A percentile compares a stretch with the other conserved stretches of the same genome.
These are phyloP conservation scores for Hemibagrus guttatus DNA, from an alignment of 2,797 vertebrate species.

Conservation along the genomic window DNA sequence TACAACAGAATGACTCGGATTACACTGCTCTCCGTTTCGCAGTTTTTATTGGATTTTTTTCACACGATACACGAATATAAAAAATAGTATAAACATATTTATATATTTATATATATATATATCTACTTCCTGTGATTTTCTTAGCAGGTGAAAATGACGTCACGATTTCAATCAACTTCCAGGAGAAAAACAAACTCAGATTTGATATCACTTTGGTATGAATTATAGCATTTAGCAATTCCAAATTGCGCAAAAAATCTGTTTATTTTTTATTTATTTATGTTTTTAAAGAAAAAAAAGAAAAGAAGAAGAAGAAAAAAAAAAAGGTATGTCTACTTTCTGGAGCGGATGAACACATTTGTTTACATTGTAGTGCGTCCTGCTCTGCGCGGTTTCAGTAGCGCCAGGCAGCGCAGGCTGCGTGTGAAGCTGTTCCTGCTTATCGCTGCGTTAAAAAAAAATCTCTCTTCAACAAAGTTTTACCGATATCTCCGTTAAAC, in stretches of 20 bases:
- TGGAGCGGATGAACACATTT: slow-evolving; percentile 55
- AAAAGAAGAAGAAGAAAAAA: too few species aligned
- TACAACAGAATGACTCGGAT: background rate
- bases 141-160: slow-evolving; percentile 86
- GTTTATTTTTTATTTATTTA: too few species aligned
- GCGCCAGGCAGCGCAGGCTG: slow-evolving; percentile 48
- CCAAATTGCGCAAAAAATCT: too few species aligned
- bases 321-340: background rate
- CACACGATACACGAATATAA: background rate
- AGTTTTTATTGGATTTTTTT: background rate
- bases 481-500: background rate
- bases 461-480: slow-evolving; percentile 28
- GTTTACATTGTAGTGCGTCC: slow-evolving; percentile 55
- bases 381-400: slow-evolving; percentile 25
- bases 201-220: too few species aligned
- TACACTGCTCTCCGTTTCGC: background rate
- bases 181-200: background rate
- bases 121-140: slow-evolving; percentile 22
- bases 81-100: too few species aligned
- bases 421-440: slow-evolving; percentile 37
- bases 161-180: slow-evolving; percentile 68
- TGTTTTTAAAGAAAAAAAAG: too few species aligned
- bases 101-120: too few species aligned
- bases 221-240: background rate
- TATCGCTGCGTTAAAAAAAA: slow-evolving; percentile 18